Conservation (phyloP, 2,888 invertebrate genomes). For the Drosophila dives region DNA sequence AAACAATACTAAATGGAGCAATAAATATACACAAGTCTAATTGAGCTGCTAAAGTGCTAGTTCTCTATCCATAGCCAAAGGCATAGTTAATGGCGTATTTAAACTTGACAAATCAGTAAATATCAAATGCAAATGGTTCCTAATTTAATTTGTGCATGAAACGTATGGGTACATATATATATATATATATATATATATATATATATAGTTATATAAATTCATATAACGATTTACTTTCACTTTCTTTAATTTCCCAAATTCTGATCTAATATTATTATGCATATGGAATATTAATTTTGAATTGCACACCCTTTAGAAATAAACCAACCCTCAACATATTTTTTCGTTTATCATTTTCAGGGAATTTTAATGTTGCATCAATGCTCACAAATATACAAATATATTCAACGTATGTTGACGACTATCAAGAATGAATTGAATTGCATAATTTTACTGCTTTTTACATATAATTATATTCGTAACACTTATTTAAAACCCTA, state of each 20-base stretch:
- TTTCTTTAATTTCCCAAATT: neutral
- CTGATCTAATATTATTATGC: neutral
- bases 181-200: neutral
- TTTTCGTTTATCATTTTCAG: neutral
- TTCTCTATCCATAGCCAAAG: neutral
- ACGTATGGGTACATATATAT: neutral
- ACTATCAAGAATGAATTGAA: neutral
- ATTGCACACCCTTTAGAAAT: neutral
- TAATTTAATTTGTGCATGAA: neutral
- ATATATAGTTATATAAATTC: neutral
- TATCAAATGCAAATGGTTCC: neutral
- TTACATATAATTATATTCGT: neutral
- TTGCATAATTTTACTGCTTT: neutral
- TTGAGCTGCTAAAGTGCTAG: neutral
- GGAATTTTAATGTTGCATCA: neutral
- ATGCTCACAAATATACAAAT: neutral
- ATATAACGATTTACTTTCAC: neutral
- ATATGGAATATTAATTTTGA: neutral
- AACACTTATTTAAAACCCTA: neutral
- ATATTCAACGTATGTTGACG: neutral
- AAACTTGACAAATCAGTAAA: neutral
- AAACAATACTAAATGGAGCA: neutral
- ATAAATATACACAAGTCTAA: neutral
- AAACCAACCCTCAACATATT: neutral
- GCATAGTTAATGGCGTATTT: neutral